Evolutionary conservation across 2,888 invertebrate genomes (phyloP).

Genomic region (Microctonus hyperodae): DNA sequence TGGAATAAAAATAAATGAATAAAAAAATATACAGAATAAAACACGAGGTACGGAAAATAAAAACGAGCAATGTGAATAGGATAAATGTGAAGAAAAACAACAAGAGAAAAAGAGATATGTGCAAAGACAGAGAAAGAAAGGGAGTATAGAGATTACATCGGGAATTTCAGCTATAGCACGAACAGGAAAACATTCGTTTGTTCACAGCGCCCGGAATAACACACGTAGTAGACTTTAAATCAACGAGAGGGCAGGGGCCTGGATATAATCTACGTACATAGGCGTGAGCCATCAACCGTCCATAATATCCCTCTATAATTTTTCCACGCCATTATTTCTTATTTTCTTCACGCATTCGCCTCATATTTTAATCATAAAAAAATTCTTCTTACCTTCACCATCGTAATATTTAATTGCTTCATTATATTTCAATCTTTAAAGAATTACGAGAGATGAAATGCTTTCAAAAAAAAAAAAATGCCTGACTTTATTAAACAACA

Average conservation of each 20-base stretch:
- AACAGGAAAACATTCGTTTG: slow-evolving; percentile 56
- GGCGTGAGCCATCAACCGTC: slow-evolving; percentile 17
- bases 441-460: no score
- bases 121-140: slow-evolving; percentile 8
- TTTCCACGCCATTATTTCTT: background rate
- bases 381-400: background rate
- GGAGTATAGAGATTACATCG: slow-evolving; percentile 39
- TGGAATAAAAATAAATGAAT: slow-evolving; percentile 19
- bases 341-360: background rate
- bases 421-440: background rate
- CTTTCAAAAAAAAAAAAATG: background rate
- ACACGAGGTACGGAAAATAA: slow-evolving; percentile 3
- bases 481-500: slow-evolving; percentile 23
- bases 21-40: slow-evolving; percentile 16
- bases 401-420: background rate
- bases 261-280: slow-evolving; percentile 28
- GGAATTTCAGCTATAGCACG: slow-evolving; percentile 41
- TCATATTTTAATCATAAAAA: background rate
- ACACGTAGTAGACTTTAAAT: slow-evolving; percentile 40
- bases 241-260: slow-evolving; percentile 38
- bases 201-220: slow-evolving; percentile 45
- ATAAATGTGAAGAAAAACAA: slow-evolving; percentile 26
- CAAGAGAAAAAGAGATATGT: slow-evolving; percentile 9
- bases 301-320: slow-evolving; percentile 7
- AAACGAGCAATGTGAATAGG: slow-evolving; percentile 12